A percentile compares a stretch with the other conserved stretches of the same genome.
Evolutionary conservation across 2,888 invertebrate species (phyloP).

Genomic region (Dryobotodes eremita): DNA sequence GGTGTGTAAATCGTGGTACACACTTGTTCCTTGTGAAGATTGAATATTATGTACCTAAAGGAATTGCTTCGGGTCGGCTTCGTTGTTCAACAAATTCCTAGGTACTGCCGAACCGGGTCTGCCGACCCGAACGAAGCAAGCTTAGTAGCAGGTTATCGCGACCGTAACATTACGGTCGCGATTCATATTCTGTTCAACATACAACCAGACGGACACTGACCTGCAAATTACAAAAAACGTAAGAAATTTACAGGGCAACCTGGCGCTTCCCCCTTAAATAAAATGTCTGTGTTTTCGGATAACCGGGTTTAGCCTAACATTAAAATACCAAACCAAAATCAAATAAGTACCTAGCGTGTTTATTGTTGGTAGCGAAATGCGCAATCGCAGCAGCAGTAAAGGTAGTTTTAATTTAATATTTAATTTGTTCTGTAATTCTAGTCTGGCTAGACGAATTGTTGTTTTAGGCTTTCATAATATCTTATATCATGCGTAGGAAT

Average conservation of each 20-base stretch:
- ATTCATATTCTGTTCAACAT: too few species aligned
- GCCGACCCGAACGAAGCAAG: slow-evolving; percentile 3
- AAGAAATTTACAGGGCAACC: too few species aligned
- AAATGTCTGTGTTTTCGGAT: background rate
- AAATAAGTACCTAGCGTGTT: background rate
- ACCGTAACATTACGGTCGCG: too few species aligned
- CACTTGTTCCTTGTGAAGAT: background rate
- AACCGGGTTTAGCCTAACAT: background rate
- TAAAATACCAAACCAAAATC: background rate
- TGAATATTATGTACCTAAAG: background rate
- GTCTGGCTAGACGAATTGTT: background rate
- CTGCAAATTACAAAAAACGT: too few species aligned
- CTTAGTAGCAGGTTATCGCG: too few species aligned
- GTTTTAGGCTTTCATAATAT: background rate
- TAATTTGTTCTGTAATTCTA: background rate
- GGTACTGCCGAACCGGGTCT: background rate
- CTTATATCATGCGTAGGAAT: background rate
- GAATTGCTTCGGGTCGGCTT: background rate
- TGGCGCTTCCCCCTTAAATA: background rate
- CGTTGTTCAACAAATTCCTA: background rate
- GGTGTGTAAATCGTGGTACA: background rate
- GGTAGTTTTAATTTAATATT: background rate
- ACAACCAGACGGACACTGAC: too few species aligned
- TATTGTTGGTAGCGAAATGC: background rate
- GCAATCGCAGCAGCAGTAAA: background rate